A percentile compares a stretch with the other conserved stretches of the same genome.
phyloP scores from a whole-genome alignment of 1,140 invertebrate genomes.

The Aporrectodea caliginosa region DNA sequence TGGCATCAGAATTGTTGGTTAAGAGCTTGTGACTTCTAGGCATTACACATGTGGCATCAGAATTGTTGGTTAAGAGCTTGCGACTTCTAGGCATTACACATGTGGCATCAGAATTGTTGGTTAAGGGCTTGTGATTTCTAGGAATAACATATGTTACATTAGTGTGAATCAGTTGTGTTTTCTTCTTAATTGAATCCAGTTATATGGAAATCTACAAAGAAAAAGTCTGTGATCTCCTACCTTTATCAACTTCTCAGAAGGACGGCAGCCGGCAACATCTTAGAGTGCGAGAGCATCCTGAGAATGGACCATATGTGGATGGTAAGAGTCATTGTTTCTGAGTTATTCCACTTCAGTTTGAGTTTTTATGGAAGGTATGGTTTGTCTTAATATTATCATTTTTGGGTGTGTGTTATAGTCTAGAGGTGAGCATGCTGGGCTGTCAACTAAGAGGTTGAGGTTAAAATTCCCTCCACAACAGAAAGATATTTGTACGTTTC shows the following conservation, averaged over 20 bases:
- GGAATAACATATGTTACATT: not conserved
- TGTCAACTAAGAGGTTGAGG: too few relatives aligned
- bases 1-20: too few relatives aligned
- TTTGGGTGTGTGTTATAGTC: too few relatives aligned
- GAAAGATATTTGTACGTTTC: too few relatives aligned
- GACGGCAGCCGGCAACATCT: constrained; percentile 26
- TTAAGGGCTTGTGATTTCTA: not conserved
- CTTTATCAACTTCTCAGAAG: not conserved
- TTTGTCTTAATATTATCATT: too few relatives aligned
- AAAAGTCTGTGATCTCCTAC: constrained; percentile 19
- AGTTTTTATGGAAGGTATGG: too few relatives aligned
- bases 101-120: too few relatives aligned
- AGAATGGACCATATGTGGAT: constrained; percentile 35
- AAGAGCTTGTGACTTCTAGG: not conserved
- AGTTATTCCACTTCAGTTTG: too few relatives aligned
- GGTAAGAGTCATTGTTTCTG: constrained; percentile 26
- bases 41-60: not conserved
- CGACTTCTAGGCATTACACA: not conserved
- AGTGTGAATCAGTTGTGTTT: not conserved
- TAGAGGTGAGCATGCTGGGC: too few relatives aligned
- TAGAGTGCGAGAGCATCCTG: constrained; percentile 36
- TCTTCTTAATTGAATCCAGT: not conserved
- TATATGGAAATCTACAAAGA: constrained; percentile 25
- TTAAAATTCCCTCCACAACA: too few relatives aligned
- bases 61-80: not conserved